Percentiles rank a stretch among this genome's conserved stretches.
Evolutionary conservation across 2,888 invertebrate species (phyloP).

Genomic region (Xylota sylvarum): DNA sequence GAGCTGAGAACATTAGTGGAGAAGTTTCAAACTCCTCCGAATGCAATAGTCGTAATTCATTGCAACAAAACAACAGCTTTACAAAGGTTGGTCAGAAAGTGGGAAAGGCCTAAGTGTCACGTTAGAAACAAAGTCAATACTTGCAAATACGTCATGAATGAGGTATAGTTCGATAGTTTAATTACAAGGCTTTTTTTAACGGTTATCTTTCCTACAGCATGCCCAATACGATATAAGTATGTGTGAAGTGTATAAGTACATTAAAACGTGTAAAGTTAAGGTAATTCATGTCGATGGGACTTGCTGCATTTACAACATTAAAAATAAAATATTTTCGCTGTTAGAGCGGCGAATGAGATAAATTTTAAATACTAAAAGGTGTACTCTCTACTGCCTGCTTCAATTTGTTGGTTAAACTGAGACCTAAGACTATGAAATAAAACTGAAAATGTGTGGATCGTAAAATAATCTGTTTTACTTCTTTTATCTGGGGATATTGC

Average conservation of each 20-base stretch:
- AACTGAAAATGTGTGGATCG: no score
- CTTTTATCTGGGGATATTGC: no score
- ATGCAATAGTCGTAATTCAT: constrained; percentile 83
- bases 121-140: constrained; percentile 55
- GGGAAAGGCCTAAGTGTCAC: constrained; percentile 52
- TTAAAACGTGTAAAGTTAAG: constrained; percentile 79
- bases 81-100: constrained; percentile 79
- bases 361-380: not conserved
- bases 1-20: constrained; percentile 86
- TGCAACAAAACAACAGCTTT: constrained; percentile 80
- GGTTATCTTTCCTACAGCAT: constrained; percentile 79
- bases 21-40: constrained; percentile 86
- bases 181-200: no score
- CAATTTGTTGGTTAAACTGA: no score
- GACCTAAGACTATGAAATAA: no score
- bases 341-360: constrained; percentile 64
- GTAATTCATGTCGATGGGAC: constrained; percentile 80
- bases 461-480: no score
- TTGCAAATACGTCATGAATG: constrained; percentile 78
- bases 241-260: constrained; percentile 79
- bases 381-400: no score
- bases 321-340: constrained; percentile 78
- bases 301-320: constrained; percentile 78
- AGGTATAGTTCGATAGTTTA: constrained; percentile 66
- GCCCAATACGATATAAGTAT: constrained; percentile 79